Percentiles rank a stretch among this genome's conserved stretches.
Conservation (phyloP, 2,113 vertebrate species). For the Pachyramphus minor region DNA sequence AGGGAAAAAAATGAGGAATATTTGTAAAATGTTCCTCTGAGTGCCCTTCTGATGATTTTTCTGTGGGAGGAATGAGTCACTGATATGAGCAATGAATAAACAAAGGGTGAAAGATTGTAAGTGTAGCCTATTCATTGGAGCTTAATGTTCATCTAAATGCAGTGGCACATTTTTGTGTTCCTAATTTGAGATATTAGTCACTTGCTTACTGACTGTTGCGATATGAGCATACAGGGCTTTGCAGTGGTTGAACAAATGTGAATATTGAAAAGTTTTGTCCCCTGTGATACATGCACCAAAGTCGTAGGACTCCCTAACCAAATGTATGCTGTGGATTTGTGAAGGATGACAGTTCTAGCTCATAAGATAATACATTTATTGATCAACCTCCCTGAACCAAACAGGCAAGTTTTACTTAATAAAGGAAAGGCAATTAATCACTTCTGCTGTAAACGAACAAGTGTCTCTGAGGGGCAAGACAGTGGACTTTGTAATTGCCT, state of each 20-base stretch:
- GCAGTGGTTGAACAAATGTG: not conserved
- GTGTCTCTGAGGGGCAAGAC: not conserved
- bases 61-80: not conserved
- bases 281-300: not conserved
- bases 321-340: not conserved
- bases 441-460: not conserved
- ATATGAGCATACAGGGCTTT: not conserved
- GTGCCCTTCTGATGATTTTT: not conserved
- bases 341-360: not conserved
- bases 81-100: not conserved
- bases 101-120: not conserved
- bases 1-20: not conserved
- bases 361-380: not conserved
- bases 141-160: not conserved
- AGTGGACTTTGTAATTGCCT: not conserved
- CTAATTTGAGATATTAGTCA: not conserved
- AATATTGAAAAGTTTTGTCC: not conserved
- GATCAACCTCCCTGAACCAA: not conserved
- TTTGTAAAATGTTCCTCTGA: not conserved
- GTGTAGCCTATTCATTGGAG: not conserved
- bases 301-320: not conserved
- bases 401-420: not conserved
- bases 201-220: not conserved
- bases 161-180: not conserved
- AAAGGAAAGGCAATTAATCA: not conserved